These are phyloP conservation scores for Zoanthus sansibaricus DNA, from an alignment of 92 coral and sea anemone genomes.

Conservation along the genomic window DNA sequence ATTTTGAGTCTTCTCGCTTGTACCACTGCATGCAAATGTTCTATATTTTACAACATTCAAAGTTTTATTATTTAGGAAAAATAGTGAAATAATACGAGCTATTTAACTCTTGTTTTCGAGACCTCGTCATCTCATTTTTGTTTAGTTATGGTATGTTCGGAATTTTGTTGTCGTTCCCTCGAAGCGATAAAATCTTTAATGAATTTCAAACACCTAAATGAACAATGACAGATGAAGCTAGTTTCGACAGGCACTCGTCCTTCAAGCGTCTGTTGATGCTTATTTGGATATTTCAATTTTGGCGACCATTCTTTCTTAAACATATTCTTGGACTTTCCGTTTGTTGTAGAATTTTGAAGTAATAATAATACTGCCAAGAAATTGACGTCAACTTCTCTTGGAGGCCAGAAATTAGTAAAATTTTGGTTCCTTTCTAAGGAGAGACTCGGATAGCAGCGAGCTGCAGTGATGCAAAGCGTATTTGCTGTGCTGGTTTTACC, in stretches of 20 bases:
- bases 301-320: not conserved
- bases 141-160: constrained; percentile 6
- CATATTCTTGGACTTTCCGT: not conserved
- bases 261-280: not conserved
- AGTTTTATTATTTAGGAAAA: no score
- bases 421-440: not conserved
- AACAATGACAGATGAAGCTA: not conserved
- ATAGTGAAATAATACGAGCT: no score
- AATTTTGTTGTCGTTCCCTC: not conserved
- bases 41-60: no score
- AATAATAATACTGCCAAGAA: not conserved
- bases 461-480: not conserved
- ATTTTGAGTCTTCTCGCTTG: no score
- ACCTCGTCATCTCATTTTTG: not conserved
- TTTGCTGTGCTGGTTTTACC: not conserved
- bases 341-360: not conserved
- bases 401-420: not conserved
- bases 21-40: no score
- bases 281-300: not conserved
- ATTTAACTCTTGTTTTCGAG: no score
- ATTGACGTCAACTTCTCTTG: not conserved
- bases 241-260: not conserved
- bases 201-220: constrained; percentile 20
- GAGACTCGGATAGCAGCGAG: not conserved
- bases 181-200: constrained; percentile 34